Evolutionary conservation across 2,888 invertebrate species (phyloP), one percentile per base, ranked within the genome.

Genomic region (Trichopria drosophilae): DNA sequence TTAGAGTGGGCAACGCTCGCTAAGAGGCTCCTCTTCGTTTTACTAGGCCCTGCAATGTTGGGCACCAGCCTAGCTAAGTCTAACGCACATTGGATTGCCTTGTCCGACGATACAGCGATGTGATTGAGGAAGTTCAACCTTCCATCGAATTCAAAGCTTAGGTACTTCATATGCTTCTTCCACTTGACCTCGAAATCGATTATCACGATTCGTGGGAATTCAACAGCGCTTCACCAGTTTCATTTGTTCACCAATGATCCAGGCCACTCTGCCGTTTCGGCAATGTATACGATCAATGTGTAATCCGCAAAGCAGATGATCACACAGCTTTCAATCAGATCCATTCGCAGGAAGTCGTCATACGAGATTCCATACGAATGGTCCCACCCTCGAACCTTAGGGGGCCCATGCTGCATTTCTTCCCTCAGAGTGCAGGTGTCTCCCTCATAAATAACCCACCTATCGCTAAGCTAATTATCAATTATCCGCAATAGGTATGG

Each of bases 381-480:
- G 23, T n/a, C 39, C 39, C 13, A 39, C 1, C 22, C 4, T 22
- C n/a, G 23, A 39, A 12, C 39, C 39, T 6, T 41, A n/a, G 3
- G 29, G 41, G 5, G 16, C 29, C 28, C 41, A 10, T 3, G 7
- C n/a, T 10, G 22, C 3, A 16, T 20, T 29, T 2, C 3, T 6
- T 31, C 16, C 15, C 31, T 16, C 10, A 10, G 1, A 13, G 2
- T 31, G 10, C 6, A 16, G 10, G 3, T n/a, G 22, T 15, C 16
- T 42, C 5, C 41, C 6, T 48, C 42, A 18, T 48, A 47, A 3
- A 26, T 12, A 3, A 52, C 32, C 12, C 4, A n/a, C n/a, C 55
- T 28, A 2, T 42, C 41, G 20, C 20, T 35, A 4, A 46, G 46
- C 34, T 55, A 55, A 12, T 7, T 37, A 9, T 37, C 37, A 3